Conservation (phyloP, 2,888 invertebrate species). For the Phanerotoma sp. region DNA sequence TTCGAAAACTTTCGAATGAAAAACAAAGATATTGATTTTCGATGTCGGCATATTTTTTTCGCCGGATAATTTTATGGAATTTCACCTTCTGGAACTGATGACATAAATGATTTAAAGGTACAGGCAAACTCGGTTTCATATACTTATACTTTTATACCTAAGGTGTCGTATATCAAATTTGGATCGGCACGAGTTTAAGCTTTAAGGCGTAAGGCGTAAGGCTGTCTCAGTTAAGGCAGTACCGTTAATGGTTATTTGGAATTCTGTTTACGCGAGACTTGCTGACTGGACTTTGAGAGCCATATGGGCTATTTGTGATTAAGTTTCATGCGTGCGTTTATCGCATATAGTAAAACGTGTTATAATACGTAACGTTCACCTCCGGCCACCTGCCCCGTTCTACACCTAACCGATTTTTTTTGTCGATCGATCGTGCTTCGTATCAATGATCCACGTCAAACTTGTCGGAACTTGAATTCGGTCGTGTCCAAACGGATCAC, state of each 20-base stretch:
- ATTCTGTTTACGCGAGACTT: slow-evolving; percentile 31
- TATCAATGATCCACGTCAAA: slow-evolving; percentile 4
- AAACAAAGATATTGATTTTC: too few species aligned
- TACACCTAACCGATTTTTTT: neutral
- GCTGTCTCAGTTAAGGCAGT: neutral
- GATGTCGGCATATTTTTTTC: too few species aligned
- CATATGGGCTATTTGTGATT: slow-evolving; percentile 25
- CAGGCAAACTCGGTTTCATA: too few species aligned
- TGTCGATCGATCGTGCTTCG: slow-evolving; percentile 3
- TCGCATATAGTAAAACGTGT: too few species aligned
- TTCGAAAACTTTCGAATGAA: too few species aligned
- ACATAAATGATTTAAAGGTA: neutral
- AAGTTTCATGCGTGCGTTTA: slow-evolving; percentile 1
- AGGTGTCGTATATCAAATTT: slow-evolving; percentile 13
- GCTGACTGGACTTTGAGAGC: slow-evolving; percentile 20
- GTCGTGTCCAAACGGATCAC: slow-evolving; percentile 12
- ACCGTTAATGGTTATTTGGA: slow-evolving; percentile 34
- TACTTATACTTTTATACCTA: neutral
- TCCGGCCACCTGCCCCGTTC: slow-evolving; percentile 7
- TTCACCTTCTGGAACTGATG: neutral
- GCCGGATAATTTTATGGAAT: neutral
- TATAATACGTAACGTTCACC: neutral
- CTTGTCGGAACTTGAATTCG: slow-evolving; percentile 25
- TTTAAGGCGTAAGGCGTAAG: neutral
- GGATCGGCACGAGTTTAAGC: slow-evolving; percentile 8